A percentile compares a stretch with the other conserved stretches of the same genome.
Evolutionary conservation across 2,888 invertebrate genomes (phyloP).

Genomic region (Dexiosoma caninum): DNA sequence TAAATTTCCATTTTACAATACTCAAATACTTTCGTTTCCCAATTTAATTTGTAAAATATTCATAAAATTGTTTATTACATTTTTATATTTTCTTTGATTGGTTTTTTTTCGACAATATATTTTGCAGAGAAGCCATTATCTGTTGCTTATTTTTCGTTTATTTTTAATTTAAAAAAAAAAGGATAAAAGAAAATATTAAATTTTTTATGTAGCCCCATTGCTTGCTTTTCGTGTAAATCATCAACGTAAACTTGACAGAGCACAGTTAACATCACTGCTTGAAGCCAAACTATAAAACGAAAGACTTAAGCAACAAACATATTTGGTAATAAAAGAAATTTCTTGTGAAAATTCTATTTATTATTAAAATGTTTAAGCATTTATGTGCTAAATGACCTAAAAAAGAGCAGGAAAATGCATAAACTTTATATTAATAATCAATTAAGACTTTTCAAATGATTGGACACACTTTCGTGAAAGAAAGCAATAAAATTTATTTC

Average conservation of each 20-base stretch:
- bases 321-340: background rate
- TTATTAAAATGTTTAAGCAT: background rate
- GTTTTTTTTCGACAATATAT: too few relatives aligned
- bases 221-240: background rate
- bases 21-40: too few relatives aligned
- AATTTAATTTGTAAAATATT: too few relatives aligned
- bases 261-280: background rate
- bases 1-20: too few relatives aligned
- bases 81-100: too few relatives aligned
- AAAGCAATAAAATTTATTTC: background rate
- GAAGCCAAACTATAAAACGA: conserved; percentile 1
- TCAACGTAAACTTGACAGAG: background rate
- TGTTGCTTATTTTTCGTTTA: too few relatives aligned
- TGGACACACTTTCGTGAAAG: conserved; percentile 11
- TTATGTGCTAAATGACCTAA: conserved; percentile 19
- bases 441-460: conserved; percentile 4
- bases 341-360: background rate
- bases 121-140: too few relatives aligned
- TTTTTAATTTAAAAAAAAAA: too few relatives aligned
- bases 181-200: too few relatives aligned
- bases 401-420: background rate
- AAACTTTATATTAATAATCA: background rate
- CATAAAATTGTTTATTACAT: too few relatives aligned
- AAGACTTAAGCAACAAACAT: conserved; percentile 50
- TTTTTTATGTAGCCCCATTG: background rate